Base-by-base conservation (phyloP, 30 jellyfish, hydroid and myxozoan species). In the Aurelia aurita region DNA sequence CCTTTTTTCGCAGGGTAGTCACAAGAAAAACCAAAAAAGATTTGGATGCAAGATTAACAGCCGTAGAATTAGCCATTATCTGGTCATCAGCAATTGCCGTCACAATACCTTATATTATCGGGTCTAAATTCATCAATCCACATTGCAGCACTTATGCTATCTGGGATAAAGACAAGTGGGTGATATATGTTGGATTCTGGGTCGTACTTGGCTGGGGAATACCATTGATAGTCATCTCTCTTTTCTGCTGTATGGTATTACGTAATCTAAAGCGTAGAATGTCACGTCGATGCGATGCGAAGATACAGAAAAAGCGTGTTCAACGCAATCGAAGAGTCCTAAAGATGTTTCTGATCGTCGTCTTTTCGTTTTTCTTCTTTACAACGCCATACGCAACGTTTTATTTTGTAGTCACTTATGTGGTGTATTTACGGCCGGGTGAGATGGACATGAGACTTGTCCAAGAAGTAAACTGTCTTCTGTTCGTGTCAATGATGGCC, bases 381-480 rank as follows among this genome's bases (percentile, higher is more conserved):
- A 80, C 90, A 16, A 65, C 90, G 46, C 90, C 90, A 25, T 80
- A 80, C 55, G 77, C 90, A 3, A 69, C 78, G 15, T 80, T 80
- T 22, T 80, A 80, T 61, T 49, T 70, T 53, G 69, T 69, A 9
- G 90, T 57, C 47, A 80, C 90, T 5, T 80, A 80, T 27, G 32
- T 80, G 44, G 69, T 80, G 74, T 58, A 62, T 35, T 10, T 64
- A 66, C 54, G 61, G 74, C 90, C 90, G 66, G 43, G 69, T 29
- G 22, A 20, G 19, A 70, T 57, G 49, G 53, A 62, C 63, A 16
- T 35, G 19, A 53, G 46, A 14, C 21, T 58, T 10, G 74, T 69
- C 18, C 73, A 80, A 26, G 82, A 80, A 47, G 49, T 80, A 60
- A 80, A 80, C 47, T 80, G 69, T 49, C 83, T 81, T 4, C 26